These are phyloP conservation scores for Magallana gigas DNA, from an alignment of 1,140 invertebrate genomes.

Conservation along the genomic window DNA sequence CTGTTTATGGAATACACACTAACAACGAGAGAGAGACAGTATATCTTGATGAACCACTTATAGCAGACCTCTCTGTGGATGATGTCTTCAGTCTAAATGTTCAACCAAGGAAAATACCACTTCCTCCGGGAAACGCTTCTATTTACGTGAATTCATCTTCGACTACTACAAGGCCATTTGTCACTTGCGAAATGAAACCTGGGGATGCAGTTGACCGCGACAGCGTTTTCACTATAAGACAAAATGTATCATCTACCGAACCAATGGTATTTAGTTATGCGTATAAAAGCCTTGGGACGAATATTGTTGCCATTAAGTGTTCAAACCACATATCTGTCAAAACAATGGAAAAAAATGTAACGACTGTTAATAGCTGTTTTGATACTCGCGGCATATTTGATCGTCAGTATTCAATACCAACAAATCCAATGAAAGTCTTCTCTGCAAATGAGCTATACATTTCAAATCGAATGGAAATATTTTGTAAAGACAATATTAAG, in stretches of 20 bases:
- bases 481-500: background rate
- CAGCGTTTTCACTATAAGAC: background rate
- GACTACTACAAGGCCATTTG: background rate
- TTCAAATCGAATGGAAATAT: background rate
- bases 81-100: background rate
- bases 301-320: background rate
- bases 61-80: background rate
- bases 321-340: background rate
- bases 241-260: background rate
- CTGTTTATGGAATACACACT: background rate
- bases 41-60: background rate
- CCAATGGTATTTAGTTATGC: background rate
- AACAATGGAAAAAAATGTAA: background rate
- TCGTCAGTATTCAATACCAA: background rate
- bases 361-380: background rate
- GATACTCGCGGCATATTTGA: background rate
- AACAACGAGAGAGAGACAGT: background rate
- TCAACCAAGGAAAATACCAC: background rate
- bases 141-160: background rate
- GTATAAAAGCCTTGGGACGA: background rate
- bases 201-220: conserved; percentile 16
- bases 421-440: background rate
- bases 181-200: background rate
- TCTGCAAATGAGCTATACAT: background rate
- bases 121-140: background rate